These are phyloP conservation scores for Tryphoninae sp. DNA, from an alignment of 2,888 invertebrate species.

Conservation along the genomic window DNA sequence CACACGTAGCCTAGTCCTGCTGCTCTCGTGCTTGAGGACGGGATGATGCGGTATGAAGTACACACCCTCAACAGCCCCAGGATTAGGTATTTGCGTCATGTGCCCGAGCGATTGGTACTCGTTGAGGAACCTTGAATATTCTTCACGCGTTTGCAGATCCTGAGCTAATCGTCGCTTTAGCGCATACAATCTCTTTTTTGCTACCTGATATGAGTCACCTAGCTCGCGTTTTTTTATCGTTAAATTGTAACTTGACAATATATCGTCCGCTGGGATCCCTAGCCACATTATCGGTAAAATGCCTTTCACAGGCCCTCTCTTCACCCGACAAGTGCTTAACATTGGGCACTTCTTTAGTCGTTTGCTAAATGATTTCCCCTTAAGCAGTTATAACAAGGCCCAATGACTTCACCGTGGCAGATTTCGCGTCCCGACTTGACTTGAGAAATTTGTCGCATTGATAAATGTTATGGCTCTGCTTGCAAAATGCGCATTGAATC, in stretches of 20 bases:
- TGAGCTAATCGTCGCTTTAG: slow-evolving; percentile 35
- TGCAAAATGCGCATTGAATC: slow-evolving; percentile 29
- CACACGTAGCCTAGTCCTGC: slow-evolving; percentile 68
- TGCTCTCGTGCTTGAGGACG: slow-evolving; percentile 61
- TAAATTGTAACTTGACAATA: slow-evolving; percentile 32
- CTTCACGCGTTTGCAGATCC: slow-evolving; percentile 10
- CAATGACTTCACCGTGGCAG: slow-evolving; percentile 30
- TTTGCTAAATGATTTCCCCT: slow-evolving; percentile 25
- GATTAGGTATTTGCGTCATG: slow-evolving; percentile 18
- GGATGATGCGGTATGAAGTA: slow-evolving; percentile 70
- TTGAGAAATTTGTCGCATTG: slow-evolving; percentile 48
- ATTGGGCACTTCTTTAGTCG: slow-evolving; percentile 23
- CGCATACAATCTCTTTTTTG: slow-evolving; percentile 41
- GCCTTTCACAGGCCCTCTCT: slow-evolving; percentile 34
- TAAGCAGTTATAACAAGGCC: slow-evolving; percentile 54
- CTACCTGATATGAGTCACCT: slow-evolving; percentile 31
- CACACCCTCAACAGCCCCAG: neutral
- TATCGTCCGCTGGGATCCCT: slow-evolving; percentile 35
- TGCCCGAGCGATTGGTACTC: slow-evolving; percentile 30
- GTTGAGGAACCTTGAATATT: slow-evolving; percentile 33
- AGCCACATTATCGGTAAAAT: slow-evolving; percentile 22
- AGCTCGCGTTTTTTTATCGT: slow-evolving; percentile 20
- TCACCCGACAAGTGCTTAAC: neutral
- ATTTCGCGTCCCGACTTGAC: slow-evolving; percentile 22
- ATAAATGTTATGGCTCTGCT: slow-evolving; percentile 30